Evolutionary conservation across 2,888 invertebrate genomes (phyloP), one percentile per base, ranked within the genome.

Genomic region (Tricholauxania praeusta): DNA sequence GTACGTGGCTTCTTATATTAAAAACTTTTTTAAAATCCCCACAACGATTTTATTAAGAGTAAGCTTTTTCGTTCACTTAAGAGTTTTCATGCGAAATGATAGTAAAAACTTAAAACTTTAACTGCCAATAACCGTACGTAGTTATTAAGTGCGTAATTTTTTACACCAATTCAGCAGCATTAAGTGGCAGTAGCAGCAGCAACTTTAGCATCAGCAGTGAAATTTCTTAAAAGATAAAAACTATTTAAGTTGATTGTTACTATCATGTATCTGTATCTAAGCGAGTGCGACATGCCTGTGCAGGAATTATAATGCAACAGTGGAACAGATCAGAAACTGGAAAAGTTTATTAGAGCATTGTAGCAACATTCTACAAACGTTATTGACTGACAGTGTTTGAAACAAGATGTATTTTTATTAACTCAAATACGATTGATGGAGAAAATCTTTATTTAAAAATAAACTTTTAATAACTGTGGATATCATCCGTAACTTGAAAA

Each of bases 301-400:
- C 22, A 19, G 32, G 17, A 22, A 28, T 15, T n/a, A n/a, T 12
- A 12, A 12, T 52, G 49, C 22, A 51, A 17, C 52, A 39, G 47
- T 48, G 22, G 57, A 62, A 60, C 60, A 51, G 51, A 39, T 32
- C 51, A 32, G 12, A 59, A 69, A 51, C 60, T 60, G 69, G n/a
- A 17, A 52, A 60, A 60, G 59, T 67, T 57, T 52, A 22, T 22
- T 22, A 22, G 22, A 22, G 3, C 22, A 22, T 1, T 22, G 22
- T 22, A 22, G 3, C 22, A 22, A 22, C 3, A 22, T 22, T 22
- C 22, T 22, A 22, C 22, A 22, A 22, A 22, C 22, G 22, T 22
- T 22, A 22, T 22, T 22, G 22, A 22, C 22, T 22, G 22, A 22
- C 3, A 3, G 22, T 22, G 22, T 22, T 22, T 22, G 22, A 22